These are phyloP conservation scores for Helarctos malayanus DNA, from an alignment of 2,797 vertebrate genomes.

Conservation along the genomic window DNA sequence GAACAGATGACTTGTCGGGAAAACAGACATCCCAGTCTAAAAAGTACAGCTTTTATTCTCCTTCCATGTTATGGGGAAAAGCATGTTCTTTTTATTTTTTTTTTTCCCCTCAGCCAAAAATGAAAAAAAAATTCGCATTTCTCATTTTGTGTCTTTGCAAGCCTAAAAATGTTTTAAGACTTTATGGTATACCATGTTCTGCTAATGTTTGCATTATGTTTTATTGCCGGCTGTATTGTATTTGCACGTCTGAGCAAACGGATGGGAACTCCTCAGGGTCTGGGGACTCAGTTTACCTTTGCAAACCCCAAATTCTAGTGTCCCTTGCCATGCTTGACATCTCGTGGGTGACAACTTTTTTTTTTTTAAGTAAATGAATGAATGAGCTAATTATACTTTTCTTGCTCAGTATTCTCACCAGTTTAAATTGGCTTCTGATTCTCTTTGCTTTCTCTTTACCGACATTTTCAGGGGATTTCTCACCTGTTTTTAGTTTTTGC, in stretches of 20 bases:
- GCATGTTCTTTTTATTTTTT: background rate
- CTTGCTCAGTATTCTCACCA: background rate
- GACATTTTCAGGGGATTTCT: background rate
- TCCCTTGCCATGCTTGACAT: background rate
- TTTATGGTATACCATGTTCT: background rate
- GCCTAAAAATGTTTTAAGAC: constrained; percentile 22
- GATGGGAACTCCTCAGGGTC: background rate
- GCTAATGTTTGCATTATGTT: background rate
- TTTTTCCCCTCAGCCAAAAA: constrained; percentile 31
- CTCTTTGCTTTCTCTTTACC: background rate
- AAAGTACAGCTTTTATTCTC: constrained; percentile 17
- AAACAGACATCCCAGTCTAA: constrained; percentile 7
- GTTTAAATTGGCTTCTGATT: background rate
- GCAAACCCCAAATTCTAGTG: background rate
- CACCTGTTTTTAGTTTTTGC: background rate
- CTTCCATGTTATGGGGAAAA: background rate
- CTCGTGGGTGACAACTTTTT: background rate
- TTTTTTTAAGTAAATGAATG: background rate
- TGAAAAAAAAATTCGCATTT: background rate
- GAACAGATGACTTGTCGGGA: background rate
- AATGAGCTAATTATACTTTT: background rate
- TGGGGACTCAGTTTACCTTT: background rate
- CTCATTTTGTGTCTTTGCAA: constrained; percentile 49
- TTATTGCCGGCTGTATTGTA: background rate
- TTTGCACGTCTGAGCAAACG: background rate